phyloP scores from a whole-genome alignment of 2,113 vertebrate genomes.

The Sceloporus undulatus region DNA sequence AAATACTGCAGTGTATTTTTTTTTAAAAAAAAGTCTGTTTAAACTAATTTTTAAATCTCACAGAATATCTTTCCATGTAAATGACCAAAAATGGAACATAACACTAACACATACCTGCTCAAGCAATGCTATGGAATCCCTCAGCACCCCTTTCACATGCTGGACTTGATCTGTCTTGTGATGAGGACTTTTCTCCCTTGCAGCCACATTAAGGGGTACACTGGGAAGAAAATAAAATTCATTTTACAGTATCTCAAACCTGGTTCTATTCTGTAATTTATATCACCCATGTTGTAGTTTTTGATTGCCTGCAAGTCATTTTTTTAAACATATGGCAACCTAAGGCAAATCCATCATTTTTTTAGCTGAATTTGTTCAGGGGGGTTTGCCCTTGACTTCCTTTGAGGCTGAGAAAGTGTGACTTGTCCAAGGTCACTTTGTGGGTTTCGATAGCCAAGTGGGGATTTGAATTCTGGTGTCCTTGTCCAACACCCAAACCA shows the following conservation, averaged over 20 bases:
- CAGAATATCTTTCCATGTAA: neutral
- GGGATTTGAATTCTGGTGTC: too few relatives aligned
- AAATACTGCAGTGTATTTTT: neutral
- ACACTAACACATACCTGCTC: conserved; percentile 84
- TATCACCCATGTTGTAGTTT: too few relatives aligned
- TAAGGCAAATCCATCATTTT: too few relatives aligned
- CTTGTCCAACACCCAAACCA: too few relatives aligned
- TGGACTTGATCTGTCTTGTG: conserved; percentile 73
- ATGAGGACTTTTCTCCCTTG: conserved; percentile 66
- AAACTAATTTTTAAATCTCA: neutral
- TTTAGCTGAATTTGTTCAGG: too few relatives aligned
- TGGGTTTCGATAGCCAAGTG: too few relatives aligned
- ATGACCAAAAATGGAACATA: neutral
- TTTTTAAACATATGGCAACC: too few relatives aligned
- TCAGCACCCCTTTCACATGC: conserved; percentile 87
- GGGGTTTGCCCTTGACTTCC: too few relatives aligned
- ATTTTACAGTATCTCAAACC: conserved; percentile 5
- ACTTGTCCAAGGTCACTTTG: too few relatives aligned
- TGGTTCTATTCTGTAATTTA: too few relatives aligned
- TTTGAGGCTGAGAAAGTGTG: too few relatives aligned
- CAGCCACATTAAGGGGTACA: conserved; percentile 68
- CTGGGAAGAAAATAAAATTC: conserved; percentile 68
- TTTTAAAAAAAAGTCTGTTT: neutral
- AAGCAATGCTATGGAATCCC: conserved; percentile 91
- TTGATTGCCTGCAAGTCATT: too few relatives aligned